Percentiles rank a stretch among this genome's conserved stretches.
These are phyloP conservation scores for Drosophila macrospina DNA, from an alignment of 2,888 invertebrate species.

Conservation along the genomic window DNA sequence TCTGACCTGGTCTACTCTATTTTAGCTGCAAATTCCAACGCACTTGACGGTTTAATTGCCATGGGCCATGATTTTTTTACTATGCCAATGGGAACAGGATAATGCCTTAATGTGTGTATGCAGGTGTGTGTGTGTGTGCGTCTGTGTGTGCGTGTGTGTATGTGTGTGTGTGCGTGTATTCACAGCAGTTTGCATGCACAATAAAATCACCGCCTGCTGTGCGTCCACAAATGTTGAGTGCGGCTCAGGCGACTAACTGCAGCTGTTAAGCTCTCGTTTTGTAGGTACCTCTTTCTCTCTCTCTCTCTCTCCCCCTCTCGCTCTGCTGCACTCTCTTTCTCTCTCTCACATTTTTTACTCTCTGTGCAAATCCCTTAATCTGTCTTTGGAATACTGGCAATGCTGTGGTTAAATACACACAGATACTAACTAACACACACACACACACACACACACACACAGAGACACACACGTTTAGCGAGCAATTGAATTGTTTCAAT, in stretches of 20 bases:
- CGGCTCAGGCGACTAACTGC: constrained; percentile 27
- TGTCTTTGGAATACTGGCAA: constrained; percentile 66
- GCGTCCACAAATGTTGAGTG: constrained; percentile 45
- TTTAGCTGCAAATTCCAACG: constrained; percentile 8
- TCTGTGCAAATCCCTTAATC: constrained; percentile 75
- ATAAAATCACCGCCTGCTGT: constrained; percentile 56
- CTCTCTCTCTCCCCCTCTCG: constrained; percentile 14
- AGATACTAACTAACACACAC: constrained; percentile 27
- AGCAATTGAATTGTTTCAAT: constrained; percentile 78
- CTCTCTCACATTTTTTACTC: too few species aligned
- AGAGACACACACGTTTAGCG: constrained; percentile 43
- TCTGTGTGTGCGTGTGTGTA: constrained; percentile 5
- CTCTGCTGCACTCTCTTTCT: neutral
- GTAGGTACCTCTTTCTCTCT: constrained; percentile 8
- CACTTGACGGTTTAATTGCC: constrained; percentile 67
- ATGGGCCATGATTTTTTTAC: constrained; percentile 33
- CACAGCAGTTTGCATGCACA: constrained; percentile 42
- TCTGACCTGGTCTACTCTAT: neutral
- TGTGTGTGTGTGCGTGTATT: constrained; percentile 7
- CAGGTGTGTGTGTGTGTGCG: constrained; percentile 4
- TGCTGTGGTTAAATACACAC: constrained; percentile 58
- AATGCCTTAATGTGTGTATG: constrained; percentile 5
- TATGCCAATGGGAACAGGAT: constrained; percentile 8
- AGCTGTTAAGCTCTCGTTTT: constrained; percentile 38
- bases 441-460: too few species aligned